Evolutionary conservation across 2,797 vertebrate genomes (phyloP), one percentile per base, ranked within the genome.

Genomic region (Periophthalmus magnuspinnatus): DNA sequence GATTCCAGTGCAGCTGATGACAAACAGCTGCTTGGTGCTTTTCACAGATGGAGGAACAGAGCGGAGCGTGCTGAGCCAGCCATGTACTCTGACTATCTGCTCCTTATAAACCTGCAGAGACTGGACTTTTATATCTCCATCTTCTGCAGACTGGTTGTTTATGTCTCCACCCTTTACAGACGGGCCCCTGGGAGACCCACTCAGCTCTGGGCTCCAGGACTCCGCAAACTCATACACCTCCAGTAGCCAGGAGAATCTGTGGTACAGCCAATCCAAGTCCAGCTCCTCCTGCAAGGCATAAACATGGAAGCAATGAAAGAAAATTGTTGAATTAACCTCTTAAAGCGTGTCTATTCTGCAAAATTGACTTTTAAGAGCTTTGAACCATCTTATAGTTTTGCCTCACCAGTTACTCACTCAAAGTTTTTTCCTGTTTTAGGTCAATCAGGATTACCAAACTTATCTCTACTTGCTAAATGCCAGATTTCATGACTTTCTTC

Each of bases 181-280:
- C 78, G 75, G 85, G 36, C 82, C 90, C 47, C 62, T 85, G 88
- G 95, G 75, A 33, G 82, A 71, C 58, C 93, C 91, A 77, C 94
- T 67, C 67, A 83, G 83, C 54, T 66, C 38, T 41, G 9, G 24
- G 19, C 80, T 89, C 94, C 95, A 95, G 45, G 78, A 60, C 54
- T 62, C 72, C 10, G 92, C 78, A 63, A 93, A 94, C 17, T 80
- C 45, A 59, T 90, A 80, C 54, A 93, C 74, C 24, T 88, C 84
- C 22, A 65, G 57, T 77, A 96, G 14, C 95, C 95, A 96, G 0
- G 80, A 59, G 58, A 90, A 81, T 0, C 71, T 70, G 17, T 72
- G 58, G 76, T 88, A 95, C 75, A 95, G 81, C 70, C 86, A 82
- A 32, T 88, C 84, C 0, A 93, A 86, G 67, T 96, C 94, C 6